phyloP scores from a whole-genome alignment of 2,797 vertebrate species.

The Carapus acus region DNA sequence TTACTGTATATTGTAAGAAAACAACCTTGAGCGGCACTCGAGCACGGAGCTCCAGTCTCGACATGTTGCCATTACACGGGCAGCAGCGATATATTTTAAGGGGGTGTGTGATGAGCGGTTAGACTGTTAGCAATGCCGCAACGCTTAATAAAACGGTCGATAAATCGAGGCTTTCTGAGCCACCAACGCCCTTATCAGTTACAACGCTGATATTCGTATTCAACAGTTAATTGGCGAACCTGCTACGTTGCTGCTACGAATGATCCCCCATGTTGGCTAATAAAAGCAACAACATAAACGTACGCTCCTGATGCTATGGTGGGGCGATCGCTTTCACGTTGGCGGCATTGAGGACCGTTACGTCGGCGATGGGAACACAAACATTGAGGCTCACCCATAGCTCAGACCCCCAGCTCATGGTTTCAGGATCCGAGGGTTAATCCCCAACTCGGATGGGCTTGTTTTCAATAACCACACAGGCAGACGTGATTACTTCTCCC shows the following conservation, averaged over 20 bases:
- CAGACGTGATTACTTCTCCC: constrained; percentile 17
- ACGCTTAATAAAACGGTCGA: constrained; percentile 35
- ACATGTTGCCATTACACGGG: not conserved
- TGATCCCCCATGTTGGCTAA: constrained; percentile 27
- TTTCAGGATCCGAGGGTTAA: constrained; percentile 70
- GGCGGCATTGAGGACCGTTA: constrained; percentile 28
- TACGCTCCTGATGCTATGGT: constrained; percentile 18
- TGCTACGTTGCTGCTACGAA: constrained; percentile 6
- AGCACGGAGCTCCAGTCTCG: not conserved
- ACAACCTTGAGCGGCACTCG: not conserved
- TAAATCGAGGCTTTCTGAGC: not conserved
- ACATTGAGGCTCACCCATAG: constrained; percentile 74
- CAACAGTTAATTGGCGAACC: not conserved
- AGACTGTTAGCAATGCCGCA: constrained; percentile 28
- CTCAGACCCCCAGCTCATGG: constrained; percentile 83
- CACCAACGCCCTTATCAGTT: too few relatives aligned
- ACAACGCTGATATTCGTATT: too few relatives aligned
- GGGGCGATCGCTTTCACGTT: constrained; percentile 19
- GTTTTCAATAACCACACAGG: constrained; percentile 43
- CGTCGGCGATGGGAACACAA: not conserved
- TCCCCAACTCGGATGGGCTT: constrained; percentile 64
- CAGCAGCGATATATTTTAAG: constrained; percentile 6
- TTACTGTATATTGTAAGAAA: not conserved
- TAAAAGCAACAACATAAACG: not conserved
- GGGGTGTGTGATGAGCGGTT: constrained; percentile 42